A percentile compares a stretch with the other conserved stretches of the same genome.
phyloP scores from a whole-genome alignment of 2,113 vertebrate species.

The Microcebus griseorufus region DNA sequence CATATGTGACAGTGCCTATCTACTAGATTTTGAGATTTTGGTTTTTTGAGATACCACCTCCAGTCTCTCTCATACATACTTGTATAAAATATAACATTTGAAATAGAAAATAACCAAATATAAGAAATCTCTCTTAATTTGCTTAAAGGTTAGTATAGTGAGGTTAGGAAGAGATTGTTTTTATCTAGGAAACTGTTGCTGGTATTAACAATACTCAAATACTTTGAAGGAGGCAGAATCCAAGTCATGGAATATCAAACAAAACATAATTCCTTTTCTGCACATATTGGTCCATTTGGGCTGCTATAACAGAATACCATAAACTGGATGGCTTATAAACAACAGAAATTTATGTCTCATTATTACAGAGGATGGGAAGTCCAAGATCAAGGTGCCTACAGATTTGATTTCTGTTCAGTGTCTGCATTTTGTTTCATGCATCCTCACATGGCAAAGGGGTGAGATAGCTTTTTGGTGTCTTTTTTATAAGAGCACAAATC shows the following conservation, averaged over 20 bases:
- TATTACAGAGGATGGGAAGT: not conserved
- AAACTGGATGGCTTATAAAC: not conserved
- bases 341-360: not conserved
- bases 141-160: not conserved
- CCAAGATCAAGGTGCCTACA: not conserved
- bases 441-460: not conserved
- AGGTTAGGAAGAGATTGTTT: not conserved
- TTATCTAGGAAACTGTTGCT: not conserved
- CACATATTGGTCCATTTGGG: not conserved
- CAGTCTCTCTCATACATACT: rapidly evolving
- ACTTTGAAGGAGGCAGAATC: not conserved
- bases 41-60: not conserved
- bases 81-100: not conserved
- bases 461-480: not conserved
- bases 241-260: not conserved
- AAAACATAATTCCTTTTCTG: not conserved
- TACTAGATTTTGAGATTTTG: not conserved
- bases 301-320: not conserved
- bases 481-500: not conserved
- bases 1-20: not conserved
- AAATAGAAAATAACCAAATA: not conserved
- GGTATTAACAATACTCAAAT: not conserved
- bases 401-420: not conserved
- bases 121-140: not conserved
- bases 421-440: not conserved